Base-by-base conservation (phyloP, 2,113 vertebrate genomes). In the Bubo scandiacus region DNA sequence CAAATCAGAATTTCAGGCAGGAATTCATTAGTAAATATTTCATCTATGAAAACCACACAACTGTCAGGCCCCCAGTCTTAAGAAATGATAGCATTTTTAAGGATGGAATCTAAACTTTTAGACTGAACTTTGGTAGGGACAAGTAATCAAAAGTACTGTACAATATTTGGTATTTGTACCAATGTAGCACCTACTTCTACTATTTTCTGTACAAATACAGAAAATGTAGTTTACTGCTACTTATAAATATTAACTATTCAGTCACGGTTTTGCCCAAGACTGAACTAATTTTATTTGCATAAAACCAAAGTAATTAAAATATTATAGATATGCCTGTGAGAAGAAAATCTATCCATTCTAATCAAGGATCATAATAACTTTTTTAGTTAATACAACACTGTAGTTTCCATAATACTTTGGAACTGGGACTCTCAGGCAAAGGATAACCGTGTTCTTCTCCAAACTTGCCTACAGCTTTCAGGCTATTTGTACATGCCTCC, bases 121-220 rank as follows among this genome's bases (percentile, higher is more conserved):
- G 12, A 61, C 9, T 2, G 2, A 67, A 32, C 73, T 81, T 77
- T 66, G 2, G 20, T 27, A 52, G 6, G 6, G 6, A 40, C 36
- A 86, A 86, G 22, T 68, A 83, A 10, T 4, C 21, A 57, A 62
- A 89, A 81, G 20, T 42, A 49, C 13, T 71, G 21, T n/a, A 70
- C 3, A 70, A 45, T 32, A 16, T 17, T 25, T 84, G 3, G 3
- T 51, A 70, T 29, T 78, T 0, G 0, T 45, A 58, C 8, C 2
- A 54, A 12, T 4, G 40, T 34, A 62, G 5, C 8, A 59, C 4
- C 10, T 57, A 34, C 32, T 90, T 79, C 27, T 80, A 15, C 45
- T 61, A 16, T 58, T 86, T 81, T 84, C 45, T 49, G 10, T 78
- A 52, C 14, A 58, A 65, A 74, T 49, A n/a, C 4, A 84, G 14